phyloP scores from a whole-genome alignment of 30 jellyfish, hydroid and myxozoan species.

The Aurelia coerulea region DNA sequence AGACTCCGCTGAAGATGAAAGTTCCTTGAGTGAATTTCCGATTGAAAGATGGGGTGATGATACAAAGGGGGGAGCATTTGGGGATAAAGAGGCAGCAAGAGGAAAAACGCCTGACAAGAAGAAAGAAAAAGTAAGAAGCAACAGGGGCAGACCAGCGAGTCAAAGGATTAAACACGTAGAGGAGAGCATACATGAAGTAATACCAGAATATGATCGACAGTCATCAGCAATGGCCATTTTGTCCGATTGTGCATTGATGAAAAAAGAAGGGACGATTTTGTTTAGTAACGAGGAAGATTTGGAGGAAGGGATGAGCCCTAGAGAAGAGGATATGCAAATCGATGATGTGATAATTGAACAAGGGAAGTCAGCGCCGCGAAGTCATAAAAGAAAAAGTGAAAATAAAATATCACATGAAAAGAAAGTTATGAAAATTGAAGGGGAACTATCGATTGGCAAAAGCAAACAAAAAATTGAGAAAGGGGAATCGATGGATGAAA shows the following conservation, averaged over 20 bases:
- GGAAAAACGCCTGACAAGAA: constrained; percentile 27
- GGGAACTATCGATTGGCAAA: neutral
- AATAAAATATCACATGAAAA: neutral
- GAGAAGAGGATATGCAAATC: neutral
- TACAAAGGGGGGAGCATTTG: constrained; percentile 8
- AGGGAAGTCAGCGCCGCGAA: neutral
- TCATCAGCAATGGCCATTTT: constrained; percentile 47
- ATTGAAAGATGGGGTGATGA: constrained; percentile 50
- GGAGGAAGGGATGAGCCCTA: constrained; percentile 24
- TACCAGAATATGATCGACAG: constrained; percentile 19
- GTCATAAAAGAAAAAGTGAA: constrained; percentile 19
- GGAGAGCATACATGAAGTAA: neutral
- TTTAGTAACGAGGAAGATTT: neutral
- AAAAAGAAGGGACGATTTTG: neutral
- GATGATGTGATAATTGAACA: constrained; percentile 7
- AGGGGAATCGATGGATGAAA: neutral
- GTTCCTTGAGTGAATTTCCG: constrained; percentile 34
- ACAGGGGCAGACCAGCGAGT: constrained; percentile 20
- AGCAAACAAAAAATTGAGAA: neutral
- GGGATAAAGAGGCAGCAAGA: constrained; percentile 8
- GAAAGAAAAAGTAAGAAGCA: constrained; percentile 12
- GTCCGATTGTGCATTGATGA: constrained; percentile 42
- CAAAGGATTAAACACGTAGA: constrained; percentile 1
- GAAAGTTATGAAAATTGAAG: constrained; percentile 30
- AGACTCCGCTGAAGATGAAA: constrained; percentile 72